A percentile compares a stretch with the other conserved stretches of the same genome.
Evolutionary conservation across 2,797 vertebrate genomes (phyloP).

Genomic region (Mergus octosetaceus): DNA sequence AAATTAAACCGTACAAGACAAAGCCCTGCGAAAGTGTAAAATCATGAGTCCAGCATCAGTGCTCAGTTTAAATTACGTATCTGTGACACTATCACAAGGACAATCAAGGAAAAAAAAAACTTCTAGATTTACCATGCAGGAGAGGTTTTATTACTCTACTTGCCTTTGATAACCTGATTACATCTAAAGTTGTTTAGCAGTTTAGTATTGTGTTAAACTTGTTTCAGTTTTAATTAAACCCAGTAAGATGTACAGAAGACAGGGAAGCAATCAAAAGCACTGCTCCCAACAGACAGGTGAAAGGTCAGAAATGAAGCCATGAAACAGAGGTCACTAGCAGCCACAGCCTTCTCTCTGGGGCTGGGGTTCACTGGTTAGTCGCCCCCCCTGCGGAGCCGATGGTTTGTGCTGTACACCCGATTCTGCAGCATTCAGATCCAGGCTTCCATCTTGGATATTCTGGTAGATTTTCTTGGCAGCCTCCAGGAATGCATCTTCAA

Average conservation of each 20-base stretch:
- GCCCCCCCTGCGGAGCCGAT: constrained; percentile 94
- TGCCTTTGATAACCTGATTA: constrained; percentile 87
- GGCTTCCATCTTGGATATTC: constrained; percentile 97
- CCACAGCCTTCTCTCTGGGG: constrained; percentile 98
- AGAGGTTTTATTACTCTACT: constrained; percentile 85
- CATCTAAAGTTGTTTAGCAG: constrained; percentile 82
- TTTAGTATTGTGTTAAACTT: constrained; percentile 80
- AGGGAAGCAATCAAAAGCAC: constrained; percentile 78
- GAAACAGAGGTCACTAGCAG: constrained; percentile 90
- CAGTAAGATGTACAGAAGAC: constrained; percentile 84
- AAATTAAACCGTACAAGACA: constrained; percentile 79
- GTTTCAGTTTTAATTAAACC: constrained; percentile 82
- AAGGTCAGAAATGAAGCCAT: constrained; percentile 73
- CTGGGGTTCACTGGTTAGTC: constrained; percentile 98
- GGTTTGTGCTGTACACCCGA: constrained; percentile 99
- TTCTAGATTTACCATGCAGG: constrained; percentile 87
- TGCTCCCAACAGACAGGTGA: constrained; percentile 79
- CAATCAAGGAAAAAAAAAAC: constrained; percentile 76
- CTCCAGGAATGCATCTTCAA: constrained; percentile 96
- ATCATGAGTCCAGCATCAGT: constrained; percentile 81
- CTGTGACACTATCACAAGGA: constrained; percentile 82
- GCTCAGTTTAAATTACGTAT: constrained; percentile 78
- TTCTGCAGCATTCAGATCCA: constrained; percentile 96
- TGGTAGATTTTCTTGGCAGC: constrained; percentile 99
- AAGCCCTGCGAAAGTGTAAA: constrained; percentile 76